A percentile compares a stretch with the other conserved stretches of the same genome.
Conservation (phyloP, 2,797 vertebrate genomes). For the Sorex maritimensis region DNA sequence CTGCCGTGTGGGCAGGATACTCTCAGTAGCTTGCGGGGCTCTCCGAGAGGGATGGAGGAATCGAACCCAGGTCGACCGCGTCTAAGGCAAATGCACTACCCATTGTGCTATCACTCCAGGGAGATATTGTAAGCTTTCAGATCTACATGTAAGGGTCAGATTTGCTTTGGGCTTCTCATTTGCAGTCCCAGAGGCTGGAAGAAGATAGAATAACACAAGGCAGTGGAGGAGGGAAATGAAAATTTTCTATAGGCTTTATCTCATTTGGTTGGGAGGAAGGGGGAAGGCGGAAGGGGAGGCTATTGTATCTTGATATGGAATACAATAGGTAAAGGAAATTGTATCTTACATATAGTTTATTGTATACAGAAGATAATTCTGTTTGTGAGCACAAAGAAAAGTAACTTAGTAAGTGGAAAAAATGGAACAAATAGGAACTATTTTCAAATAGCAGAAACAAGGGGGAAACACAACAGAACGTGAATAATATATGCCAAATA, state of each 20-base stretch:
- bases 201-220: background rate
- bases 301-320: background rate
- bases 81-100: no score
- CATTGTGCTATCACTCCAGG: no score
- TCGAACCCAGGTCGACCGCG: no score
- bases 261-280: background rate
- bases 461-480: background rate
- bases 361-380: background rate
- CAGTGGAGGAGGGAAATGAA: no score
- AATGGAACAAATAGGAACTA: constrained; percentile 7
- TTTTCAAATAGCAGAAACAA: background rate
- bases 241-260: constrained; percentile 2
- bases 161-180: background rate
- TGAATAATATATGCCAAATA: background rate
- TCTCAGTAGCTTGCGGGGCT: no score
- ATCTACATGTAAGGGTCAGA: background rate
- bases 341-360: background rate
- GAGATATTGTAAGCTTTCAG: background rate
- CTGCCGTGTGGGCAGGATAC: no score
- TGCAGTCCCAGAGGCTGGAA: background rate
- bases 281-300: background rate
- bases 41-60: no score
- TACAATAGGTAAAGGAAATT: background rate
- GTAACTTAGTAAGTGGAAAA: background rate
- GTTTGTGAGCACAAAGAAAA: background rate